Evolutionary conservation across 2,797 vertebrate genomes (phyloP).

Genomic region (Pangasius macronema): DNA sequence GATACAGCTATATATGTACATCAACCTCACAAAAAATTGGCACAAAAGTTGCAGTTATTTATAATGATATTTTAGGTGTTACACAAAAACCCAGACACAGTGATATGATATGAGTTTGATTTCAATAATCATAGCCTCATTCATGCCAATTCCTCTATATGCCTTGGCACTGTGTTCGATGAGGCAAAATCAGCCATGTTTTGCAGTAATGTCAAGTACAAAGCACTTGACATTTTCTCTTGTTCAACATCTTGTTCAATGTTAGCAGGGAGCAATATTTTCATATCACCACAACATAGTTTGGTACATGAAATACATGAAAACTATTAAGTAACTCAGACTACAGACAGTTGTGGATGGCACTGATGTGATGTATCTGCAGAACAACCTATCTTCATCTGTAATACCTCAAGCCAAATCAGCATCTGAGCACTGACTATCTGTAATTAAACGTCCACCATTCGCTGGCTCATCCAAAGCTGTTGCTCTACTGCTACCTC

Average conservation of each 20-base stretch:
- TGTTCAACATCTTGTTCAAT: not conserved
- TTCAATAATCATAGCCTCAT: not conserved
- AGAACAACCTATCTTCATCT: not conserved
- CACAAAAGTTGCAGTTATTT: too few relatives aligned
- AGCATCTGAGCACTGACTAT: not conserved
- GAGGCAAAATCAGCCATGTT: not conserved
- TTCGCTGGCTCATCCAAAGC: not conserved
- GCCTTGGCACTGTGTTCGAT: not conserved
- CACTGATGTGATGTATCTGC: not conserved
- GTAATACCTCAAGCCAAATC: not conserved
- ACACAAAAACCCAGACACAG: not conserved
- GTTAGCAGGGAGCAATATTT: not conserved
- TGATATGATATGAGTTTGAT: not conserved
- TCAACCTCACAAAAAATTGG: too few relatives aligned
- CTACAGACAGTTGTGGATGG: not conserved
- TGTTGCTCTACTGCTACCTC: constrained; percentile 50
- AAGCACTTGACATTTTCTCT: not conserved
- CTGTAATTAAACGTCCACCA: constrained; percentile 30
- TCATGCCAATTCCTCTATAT: not conserved
- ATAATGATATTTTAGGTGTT: not conserved
- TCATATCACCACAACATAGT: not conserved
- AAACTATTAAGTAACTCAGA: not conserved
- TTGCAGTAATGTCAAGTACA: not conserved
- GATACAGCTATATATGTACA: too few relatives aligned
- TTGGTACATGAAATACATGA: not conserved